A percentile compares a stretch with the other conserved stretches of the same genome.
These are phyloP conservation scores for Diacarnus erythraeanus DNA, from an alignment of 37 sponge, comb jelly and placozoan genomes.

Conservation along the genomic window DNA sequence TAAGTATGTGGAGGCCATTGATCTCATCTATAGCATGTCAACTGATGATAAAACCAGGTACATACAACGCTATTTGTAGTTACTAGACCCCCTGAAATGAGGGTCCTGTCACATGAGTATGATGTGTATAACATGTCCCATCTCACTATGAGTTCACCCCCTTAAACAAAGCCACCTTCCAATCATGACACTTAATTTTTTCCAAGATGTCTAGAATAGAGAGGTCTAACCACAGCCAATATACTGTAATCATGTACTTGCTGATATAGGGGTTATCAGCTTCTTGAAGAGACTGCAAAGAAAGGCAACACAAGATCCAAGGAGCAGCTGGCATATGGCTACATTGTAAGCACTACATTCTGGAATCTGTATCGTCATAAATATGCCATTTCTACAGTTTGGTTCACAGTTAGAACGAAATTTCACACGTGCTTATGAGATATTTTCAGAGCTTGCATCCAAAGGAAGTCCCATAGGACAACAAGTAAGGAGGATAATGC, in stretches of 20 bases:
- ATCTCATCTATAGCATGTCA: background rate
- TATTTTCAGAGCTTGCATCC: slow-evolving; percentile 71
- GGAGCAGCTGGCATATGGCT: slow-evolving; percentile 51
- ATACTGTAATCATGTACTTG: background rate
- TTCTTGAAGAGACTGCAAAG: background rate
- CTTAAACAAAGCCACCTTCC: too few species aligned
- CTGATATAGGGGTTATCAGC: background rate
- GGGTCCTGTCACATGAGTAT: background rate
- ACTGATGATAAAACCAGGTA: background rate
- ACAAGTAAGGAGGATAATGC: slow-evolving; percentile 63
- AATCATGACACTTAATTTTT: too few species aligned
- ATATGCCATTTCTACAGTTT: slow-evolving; percentile 36
- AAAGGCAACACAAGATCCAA: slow-evolving; percentile 62
- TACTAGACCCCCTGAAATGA: background rate
- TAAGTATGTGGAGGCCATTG: background rate
- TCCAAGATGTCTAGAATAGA: too few species aligned
- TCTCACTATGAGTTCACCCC: background rate
- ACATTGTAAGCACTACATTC: slow-evolving; percentile 47
- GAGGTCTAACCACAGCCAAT: too few species aligned
- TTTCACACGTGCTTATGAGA: slow-evolving; percentile 75
- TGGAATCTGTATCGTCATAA: background rate
- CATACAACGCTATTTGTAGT: background rate
- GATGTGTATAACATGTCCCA: background rate
- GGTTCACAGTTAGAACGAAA: slow-evolving; percentile 56
- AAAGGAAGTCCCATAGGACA: slow-evolving; percentile 82